Conservation (phyloP, 2,113 vertebrate species). For the Promerops cafer region DNA sequence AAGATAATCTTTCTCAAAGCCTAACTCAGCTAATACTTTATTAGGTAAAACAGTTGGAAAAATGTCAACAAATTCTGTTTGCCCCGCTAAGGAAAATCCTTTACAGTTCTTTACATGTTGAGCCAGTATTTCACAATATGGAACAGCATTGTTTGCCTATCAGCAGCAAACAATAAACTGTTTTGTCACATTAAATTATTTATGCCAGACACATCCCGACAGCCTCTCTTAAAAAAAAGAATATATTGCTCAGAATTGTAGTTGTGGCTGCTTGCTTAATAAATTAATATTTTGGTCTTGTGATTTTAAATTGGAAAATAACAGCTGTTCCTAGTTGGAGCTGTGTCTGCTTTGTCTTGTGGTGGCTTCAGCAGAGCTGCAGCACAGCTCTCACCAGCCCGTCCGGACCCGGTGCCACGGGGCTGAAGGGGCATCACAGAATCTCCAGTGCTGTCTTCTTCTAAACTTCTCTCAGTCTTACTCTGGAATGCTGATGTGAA, state of each 20-base stretch:
- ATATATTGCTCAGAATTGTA: conserved; percentile 4
- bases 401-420: accelerated
- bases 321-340: conserved; percentile 59
- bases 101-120: conserved; percentile 19
- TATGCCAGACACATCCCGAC: conserved; percentile 25
- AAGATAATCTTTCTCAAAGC: conserved; percentile 56
- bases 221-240: neutral
- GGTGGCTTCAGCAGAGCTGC: neutral
- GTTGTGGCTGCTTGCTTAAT: conserved; percentile 38
- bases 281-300: conserved; percentile 70
- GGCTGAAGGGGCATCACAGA: neutral
- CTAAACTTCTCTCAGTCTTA: neutral
- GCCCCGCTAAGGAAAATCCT: neutral
- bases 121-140: conserved; percentile 38
- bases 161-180: conserved; percentile 55
- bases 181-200: conserved; percentile 64
- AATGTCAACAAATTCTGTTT: neutral
- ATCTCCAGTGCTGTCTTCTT: neutral
- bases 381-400: conserved; percentile 15
- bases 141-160: conserved; percentile 57
- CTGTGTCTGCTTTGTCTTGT: conserved; percentile 15
- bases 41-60: conserved; percentile 49
- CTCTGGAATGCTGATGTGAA: neutral
- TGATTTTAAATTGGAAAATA: conserved; percentile 69
- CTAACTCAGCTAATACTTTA: conserved; percentile 38